Conservation (phyloP, 2,888 invertebrate genomes). For the Polyommatus icarus region DNA sequence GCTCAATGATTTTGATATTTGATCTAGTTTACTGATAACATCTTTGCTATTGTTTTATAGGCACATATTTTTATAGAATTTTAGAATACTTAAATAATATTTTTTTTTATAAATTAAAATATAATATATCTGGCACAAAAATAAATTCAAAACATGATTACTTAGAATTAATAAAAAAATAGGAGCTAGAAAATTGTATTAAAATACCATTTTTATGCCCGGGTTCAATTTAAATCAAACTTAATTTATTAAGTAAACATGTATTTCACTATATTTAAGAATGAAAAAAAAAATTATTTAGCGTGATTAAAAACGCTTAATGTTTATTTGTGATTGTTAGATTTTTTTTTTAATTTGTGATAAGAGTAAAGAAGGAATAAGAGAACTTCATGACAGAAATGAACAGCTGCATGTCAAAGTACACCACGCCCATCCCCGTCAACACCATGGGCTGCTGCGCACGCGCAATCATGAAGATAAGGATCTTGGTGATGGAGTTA, state of each 20-base stretch:
- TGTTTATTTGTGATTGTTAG: neutral
- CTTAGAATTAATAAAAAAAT: no score
- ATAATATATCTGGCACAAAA: no score
- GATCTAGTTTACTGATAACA: slow-evolving; percentile 14
- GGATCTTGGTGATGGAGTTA: slow-evolving; percentile 49
- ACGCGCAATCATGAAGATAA: slow-evolving; percentile 58
- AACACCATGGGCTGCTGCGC: slow-evolving; percentile 55
- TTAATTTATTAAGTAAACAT: no score
- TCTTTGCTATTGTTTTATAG: neutral
- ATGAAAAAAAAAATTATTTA: neutral
- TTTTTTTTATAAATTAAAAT: no score
- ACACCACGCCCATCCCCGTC: slow-evolving; percentile 56
- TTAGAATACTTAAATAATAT: no score
- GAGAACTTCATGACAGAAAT: slow-evolving; percentile 64
- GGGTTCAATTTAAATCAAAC: no score
- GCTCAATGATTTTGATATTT: neutral
- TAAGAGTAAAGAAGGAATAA: slow-evolving; percentile 64
- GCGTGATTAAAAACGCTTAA: no score
- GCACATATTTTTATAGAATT: no score
- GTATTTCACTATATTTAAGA: neutral
- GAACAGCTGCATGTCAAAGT: slow-evolving; percentile 63
- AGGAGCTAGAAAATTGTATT: no score
- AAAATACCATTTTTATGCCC: no score
- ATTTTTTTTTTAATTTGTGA: slow-evolving; percentile 47
- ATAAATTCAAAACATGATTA: no score